Evolutionary conservation across 2,797 vertebrate species (phyloP), one percentile per base, ranked within the genome.

Genomic region (Spinibarbus caldwelli): DNA sequence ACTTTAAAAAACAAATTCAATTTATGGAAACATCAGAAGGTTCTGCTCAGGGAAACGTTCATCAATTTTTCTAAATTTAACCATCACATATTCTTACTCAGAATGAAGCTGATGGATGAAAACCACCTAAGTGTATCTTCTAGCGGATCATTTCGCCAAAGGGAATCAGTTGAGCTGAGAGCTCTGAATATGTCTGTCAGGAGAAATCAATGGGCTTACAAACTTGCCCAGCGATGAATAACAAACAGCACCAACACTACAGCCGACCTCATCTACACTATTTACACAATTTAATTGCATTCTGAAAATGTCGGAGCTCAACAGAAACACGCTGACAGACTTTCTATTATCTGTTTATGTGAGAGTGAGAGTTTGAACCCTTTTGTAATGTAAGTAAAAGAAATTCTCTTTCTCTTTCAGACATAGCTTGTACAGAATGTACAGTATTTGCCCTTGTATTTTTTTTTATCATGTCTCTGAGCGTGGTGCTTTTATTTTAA

Each of bases 41-140:
- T 70, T 71, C 19, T 59, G 38, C 75, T 71, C 49, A 78, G 66
- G 52, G 54, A 85, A 85, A 79, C 29, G 9, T 45, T 78, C 47
- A 57, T 85, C 36, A 59, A 7, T 85, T 85, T 83, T 79, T 79
- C 67, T 79, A 59, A 78, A 85, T 79, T 36, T 85, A 72, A 71
- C 29, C 76, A 85, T 79, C 83, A 85, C 76, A 71, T 79, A 38
- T 72, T 79, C 52, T 26, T 43, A 26, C 38, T 67, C 66, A 71
- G 67, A 78, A 79, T 79, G 66, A 85, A 79, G 64, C 83, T 79
- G 76, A 85, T 85, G 67, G 83, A 85, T 85, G 76, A 59, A 85
- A 85, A 79, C 47, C 76, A 79, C 66, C 75, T 71, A 34, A 84
- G 73, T 78, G 83, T 77, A 52, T 85, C 76, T 78, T 85, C 36